These are phyloP conservation scores for Stenolophus ochropezus DNA, from an alignment of 2,888 invertebrate genomes.

Conservation along the genomic window DNA sequence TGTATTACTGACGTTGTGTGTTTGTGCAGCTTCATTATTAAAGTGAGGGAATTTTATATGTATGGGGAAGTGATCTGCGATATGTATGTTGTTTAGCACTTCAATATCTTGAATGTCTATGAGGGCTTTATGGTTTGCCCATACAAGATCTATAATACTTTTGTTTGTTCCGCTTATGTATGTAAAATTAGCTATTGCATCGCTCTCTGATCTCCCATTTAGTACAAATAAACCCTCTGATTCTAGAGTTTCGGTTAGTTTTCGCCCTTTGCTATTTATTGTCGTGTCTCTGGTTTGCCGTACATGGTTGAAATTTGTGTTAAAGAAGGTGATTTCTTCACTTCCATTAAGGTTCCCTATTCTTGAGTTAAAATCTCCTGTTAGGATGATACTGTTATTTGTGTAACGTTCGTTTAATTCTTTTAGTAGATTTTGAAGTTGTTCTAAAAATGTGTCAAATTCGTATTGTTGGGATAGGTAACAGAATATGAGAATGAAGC, in stretches of 20 bases:
- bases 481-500: not conserved
- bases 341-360: slow-evolving; percentile 8
- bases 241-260: slow-evolving; percentile 5
- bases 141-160: not conserved
- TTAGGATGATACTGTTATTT: not conserved
- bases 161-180: slow-evolving; percentile 8
- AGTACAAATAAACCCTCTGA: slow-evolving; percentile 5
- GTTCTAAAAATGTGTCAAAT: not conserved
- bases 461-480: slow-evolving; percentile 21
- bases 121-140: not conserved
- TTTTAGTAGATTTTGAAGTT: not conserved
- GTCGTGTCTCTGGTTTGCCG: slow-evolving; percentile 7
- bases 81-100: not conserved
- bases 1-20: too few species aligned
- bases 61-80: not conserved
- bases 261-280: not conserved
- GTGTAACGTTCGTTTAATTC: slow-evolving; percentile 9
- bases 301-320: slow-evolving; percentile 1
- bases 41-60: too few species aligned
- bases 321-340: not conserved
- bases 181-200: not conserved
- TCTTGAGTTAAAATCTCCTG: slow-evolving; percentile 13
- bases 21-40: too few species aligned
- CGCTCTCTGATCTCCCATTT: slow-evolving; percentile 3
- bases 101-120: not conserved